Evolutionary conservation across 2,113 vertebrate genomes (phyloP), one percentile per base, ranked within the genome.

Genomic region (Phylloscopus whistleri): DNA sequence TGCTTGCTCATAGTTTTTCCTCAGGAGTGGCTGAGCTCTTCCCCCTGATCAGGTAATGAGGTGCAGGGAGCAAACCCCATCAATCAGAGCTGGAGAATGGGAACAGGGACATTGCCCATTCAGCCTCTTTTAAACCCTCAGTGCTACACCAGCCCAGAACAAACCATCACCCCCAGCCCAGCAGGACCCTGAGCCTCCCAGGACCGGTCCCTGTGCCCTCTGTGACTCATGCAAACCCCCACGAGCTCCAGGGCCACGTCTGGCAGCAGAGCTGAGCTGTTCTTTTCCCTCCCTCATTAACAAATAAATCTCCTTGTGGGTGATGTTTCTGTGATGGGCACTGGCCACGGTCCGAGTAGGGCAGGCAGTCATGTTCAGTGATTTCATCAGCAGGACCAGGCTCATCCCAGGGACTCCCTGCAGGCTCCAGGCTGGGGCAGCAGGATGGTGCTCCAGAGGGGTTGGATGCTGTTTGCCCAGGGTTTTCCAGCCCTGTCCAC

Each of bases 241-340:
- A 6, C 0, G 0, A 85, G 48, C 74, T 49, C 41, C 55, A 30
- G 75, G n/a, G 46, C 30, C 0, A 0, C 5, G 21, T 26, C 22
- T 51, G 13, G 56, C 78, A 87, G 78, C 78, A 70, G 76, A 51
- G 10, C 17, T 1, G 10, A 67, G 56, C 52, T 63, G 15, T 17
- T 31, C 1, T 24, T 69, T 19, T 2, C 16, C 22, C 14, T n/a
- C 55, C 18, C 35, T 73, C 46, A 35, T 51, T 48, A 78, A 48
- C 64, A 84, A 59, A 69, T 49, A 35, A 86, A 84, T 75, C 74
- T 82, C 74, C 51, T 55, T 39, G 60, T 15, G 4, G 89, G 23
- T 77, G 89, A 84, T 23, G 84, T 63, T 82, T 39, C 35, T 75
- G 73, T 78, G 80, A 82, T 56, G 91, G 76, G 74, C 48, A 10